Base-by-base conservation (phyloP, 2,113 vertebrate genomes). In the Microcebus lehilahytsara region DNA sequence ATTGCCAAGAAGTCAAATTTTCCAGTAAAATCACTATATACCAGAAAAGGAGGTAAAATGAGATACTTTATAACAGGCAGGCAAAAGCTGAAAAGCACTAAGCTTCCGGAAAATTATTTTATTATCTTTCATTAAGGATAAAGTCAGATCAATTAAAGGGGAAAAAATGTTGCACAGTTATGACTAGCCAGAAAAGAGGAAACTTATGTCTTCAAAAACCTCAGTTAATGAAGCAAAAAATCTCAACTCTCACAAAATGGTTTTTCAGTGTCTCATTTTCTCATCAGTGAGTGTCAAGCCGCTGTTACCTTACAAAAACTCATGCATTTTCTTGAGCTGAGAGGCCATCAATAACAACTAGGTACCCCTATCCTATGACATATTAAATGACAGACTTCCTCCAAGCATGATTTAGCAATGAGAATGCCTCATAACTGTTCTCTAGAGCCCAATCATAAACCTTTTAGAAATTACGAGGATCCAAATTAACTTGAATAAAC, bases 41-140 rank as follows among this genome's bases (percentile, higher is more conserved):
- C 27, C 53, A 86, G 67, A 85, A 84, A 95, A 88, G 7, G 40
- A 17, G 49, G 34, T 89, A 91, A 93, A 83, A 79, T 49, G 83
- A 95, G 77, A 46, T 87, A 93, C 58, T 97, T 40, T 89, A 74
- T 89, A 96, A 96, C 93, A 95, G 89, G 85, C 95, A 97, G 60
- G 88, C 80, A 83, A 96, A 71, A 92, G 17, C 80, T 96, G 92
- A 96, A 85, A 96, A 97, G 95, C 93, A 97, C 42, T 94, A 95
- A 77, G 81, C 32, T 14, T 93, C 40, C 8, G 96, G 88, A 22
- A 92, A 97, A 95, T 79, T 1, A 87, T 79, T 91, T 69, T 95
- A 85, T 89, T 96, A 96, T 96, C 85, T 97, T 92, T 96, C 89
- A 85, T 96, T 98, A 95, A 71, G 62, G 78, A 90, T 96, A 91